A percentile compares a stretch with the other conserved stretches of the same genome.
phyloP scores from a whole-genome alignment of 1,140 invertebrate genomes.

The Eufriesea mexicana region DNA sequence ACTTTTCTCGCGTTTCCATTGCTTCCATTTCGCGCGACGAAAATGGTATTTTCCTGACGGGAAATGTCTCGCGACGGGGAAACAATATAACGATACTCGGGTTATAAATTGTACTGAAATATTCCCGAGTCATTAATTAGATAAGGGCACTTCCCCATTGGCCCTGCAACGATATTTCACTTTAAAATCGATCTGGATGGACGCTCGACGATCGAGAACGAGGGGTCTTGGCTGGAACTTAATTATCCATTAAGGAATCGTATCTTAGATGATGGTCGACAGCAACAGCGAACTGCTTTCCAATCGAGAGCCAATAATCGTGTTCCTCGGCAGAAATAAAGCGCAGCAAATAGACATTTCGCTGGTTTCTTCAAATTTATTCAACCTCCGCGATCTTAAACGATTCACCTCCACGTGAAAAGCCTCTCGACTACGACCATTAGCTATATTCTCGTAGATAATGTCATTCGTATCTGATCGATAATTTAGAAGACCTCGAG shows the following conservation, averaged over 20 bases:
- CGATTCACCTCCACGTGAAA: not conserved
- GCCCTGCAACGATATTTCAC: not conserved
- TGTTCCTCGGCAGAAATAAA: not conserved
- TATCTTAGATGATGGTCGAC: not conserved
- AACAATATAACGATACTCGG: not conserved
- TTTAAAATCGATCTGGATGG: not conserved
- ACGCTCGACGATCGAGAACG: not conserved
- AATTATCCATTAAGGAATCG: slow-evolving; percentile 17
- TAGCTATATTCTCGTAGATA: no score
- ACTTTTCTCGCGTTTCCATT: not conserved
- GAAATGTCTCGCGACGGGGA: accelerated
- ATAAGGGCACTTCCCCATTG: not conserved
- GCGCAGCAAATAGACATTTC: not conserved
- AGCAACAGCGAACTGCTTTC: slow-evolving; percentile 6
- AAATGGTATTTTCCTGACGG: not conserved
- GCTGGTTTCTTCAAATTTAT: slow-evolving; percentile 9
- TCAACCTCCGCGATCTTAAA: not conserved
- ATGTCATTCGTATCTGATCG: no score
- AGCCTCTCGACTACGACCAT: no score
- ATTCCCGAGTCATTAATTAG: not conserved
- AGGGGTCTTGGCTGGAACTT: not conserved
- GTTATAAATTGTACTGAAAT: not conserved
- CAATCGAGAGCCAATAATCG: slow-evolving; percentile 16
- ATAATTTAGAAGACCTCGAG: no score
- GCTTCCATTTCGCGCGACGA: not conserved